Evolutionary conservation across 2,888 invertebrate species (phyloP).

Genomic region (Heteromurus nitidus): DNA sequence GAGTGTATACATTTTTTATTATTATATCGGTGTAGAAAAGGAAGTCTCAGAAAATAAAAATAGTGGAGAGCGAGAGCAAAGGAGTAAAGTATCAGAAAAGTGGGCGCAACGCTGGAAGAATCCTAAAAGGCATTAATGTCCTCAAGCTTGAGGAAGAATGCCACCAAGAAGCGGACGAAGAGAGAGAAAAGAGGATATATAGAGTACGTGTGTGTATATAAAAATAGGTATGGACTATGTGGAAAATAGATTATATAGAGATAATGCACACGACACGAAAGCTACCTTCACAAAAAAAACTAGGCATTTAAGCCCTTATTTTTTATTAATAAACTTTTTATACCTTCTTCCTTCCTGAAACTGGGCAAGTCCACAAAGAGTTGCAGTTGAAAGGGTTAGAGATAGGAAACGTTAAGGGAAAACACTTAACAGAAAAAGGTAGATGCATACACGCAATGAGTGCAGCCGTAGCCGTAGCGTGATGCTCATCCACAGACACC

Average conservation of each 20-base stretch:
- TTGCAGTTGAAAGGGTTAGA: too few relatives aligned
- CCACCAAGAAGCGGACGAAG: conserved; percentile 1
- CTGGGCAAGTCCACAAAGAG: too few relatives aligned
- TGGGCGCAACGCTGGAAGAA: conserved; percentile 37
- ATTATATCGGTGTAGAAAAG: not conserved
- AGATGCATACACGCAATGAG: not conserved
- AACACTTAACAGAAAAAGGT: not conserved
- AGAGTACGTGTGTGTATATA: too few relatives aligned
- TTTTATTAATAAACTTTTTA: not conserved
- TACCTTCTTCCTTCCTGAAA: not conserved
- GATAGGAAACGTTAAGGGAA: not conserved
- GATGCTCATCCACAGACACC: not conserved
- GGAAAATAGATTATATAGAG: not conserved
- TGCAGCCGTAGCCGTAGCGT: not conserved
- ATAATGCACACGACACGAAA: not conserved
- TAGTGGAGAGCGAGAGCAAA: not conserved
- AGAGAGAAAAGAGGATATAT: not conserved
- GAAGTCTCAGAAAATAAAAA: not conserved
- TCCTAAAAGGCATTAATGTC: conserved; percentile 47
- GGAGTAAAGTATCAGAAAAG: conserved; percentile 54
- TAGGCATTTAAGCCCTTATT: not conserved
- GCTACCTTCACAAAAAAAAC: not conserved
- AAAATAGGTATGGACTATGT: not conserved
- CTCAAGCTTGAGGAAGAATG: conserved; percentile 38
- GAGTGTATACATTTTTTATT: not conserved